phyloP scores from a whole-genome alignment of 2,888 invertebrate species.

The Campopleginae sp. region DNA sequence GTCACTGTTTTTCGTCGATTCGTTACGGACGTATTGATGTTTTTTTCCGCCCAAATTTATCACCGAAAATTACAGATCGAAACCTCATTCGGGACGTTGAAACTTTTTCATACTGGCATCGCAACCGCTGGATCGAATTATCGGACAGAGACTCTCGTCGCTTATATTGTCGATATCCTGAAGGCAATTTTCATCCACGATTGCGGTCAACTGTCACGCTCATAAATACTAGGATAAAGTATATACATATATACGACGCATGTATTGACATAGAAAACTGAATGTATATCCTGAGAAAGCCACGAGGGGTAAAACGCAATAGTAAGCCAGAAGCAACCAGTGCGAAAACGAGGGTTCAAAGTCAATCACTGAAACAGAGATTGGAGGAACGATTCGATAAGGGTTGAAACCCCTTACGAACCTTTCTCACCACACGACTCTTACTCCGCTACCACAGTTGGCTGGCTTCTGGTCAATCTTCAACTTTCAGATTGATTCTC shows the following conservation, averaged over 20 bases:
- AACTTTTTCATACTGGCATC: constrained; percentile 14
- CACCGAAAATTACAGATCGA: neutral
- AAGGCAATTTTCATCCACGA: constrained; percentile 76
- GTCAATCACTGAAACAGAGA: constrained; percentile 80
- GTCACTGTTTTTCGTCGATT: neutral
- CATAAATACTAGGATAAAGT: constrained; percentile 12
- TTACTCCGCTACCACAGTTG: constrained; percentile 38
- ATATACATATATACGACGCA: constrained; percentile 40
- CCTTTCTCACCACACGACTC: constrained; percentile 26
- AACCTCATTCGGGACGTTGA: neutral
- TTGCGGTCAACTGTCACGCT: constrained; percentile 76
- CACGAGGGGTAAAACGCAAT: constrained; percentile 33
- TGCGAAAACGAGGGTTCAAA: constrained; percentile 74
- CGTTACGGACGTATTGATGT: neutral
- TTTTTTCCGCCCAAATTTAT: neutral
- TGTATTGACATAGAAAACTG: constrained; percentile 4
- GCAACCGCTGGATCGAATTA: neutral
- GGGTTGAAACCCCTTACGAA: constrained; percentile 71
- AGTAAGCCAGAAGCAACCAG: constrained; percentile 38
- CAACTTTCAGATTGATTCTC: constrained; percentile 76
- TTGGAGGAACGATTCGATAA: constrained; percentile 77
- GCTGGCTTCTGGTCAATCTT: constrained; percentile 73
- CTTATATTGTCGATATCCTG: constrained; percentile 73
- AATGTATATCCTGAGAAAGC: neutral
- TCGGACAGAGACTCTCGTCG: constrained; percentile 57